Percentiles rank a stretch among this genome's conserved stretches.
Evolutionary conservation across 2,797 vertebrate genomes (phyloP).

Genomic region (Falco naumanni): DNA sequence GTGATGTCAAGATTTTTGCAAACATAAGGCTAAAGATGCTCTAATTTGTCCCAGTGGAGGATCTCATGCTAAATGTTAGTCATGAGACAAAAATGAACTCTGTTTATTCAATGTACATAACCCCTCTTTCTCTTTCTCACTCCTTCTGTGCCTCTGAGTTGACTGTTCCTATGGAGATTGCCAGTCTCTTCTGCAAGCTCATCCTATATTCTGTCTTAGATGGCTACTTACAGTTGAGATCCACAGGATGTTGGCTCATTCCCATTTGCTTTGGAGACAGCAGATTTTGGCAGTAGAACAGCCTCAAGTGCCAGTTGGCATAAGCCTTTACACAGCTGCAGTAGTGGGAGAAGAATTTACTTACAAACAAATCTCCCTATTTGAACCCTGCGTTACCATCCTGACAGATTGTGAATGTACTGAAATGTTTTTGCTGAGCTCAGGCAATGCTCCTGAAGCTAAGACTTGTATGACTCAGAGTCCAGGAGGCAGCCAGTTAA

Average conservation of each 20-base stretch:
- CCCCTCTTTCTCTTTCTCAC: background rate
- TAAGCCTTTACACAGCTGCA: constrained; percentile 35
- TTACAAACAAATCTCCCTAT: constrained; percentile 27
- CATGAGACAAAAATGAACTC: constrained; percentile 59
- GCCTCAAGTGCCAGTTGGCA: constrained; percentile 9
- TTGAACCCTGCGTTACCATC: constrained; percentile 2
- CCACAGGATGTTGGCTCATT: background rate
- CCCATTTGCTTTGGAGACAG: constrained; percentile 24
- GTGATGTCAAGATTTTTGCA: constrained; percentile 54
- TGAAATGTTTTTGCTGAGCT: background rate
- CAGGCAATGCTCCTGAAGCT: background rate
- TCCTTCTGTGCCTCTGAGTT: background rate
- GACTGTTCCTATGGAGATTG: background rate
- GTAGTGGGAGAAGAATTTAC: constrained; percentile 51
- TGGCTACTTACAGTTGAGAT: background rate
- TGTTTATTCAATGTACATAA: constrained; percentile 24
- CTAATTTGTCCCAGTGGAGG: constrained; percentile 52
- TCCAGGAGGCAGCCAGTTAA: background rate
- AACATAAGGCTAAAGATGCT: constrained; percentile 51
- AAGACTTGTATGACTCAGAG: background rate
- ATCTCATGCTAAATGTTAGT: constrained; percentile 60
- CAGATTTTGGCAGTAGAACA: background rate
- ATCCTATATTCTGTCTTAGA: constrained; percentile 17
- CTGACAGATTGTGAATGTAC: background rate
- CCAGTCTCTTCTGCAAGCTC: background rate